Conservation (phyloP, 1,140 invertebrate species). For the Drosophila mayri region DNA sequence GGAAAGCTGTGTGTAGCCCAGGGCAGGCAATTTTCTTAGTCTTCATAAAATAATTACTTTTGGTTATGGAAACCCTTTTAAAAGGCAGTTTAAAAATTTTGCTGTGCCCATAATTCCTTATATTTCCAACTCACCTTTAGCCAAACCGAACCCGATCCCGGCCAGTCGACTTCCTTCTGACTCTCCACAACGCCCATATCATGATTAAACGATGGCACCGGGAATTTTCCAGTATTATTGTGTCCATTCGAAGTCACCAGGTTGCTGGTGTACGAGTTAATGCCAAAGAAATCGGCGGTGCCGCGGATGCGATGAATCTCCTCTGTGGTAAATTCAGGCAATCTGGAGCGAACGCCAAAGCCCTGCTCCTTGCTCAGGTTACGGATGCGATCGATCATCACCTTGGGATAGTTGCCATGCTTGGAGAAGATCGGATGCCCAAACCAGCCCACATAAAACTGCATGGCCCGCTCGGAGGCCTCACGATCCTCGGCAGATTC, state of each 20-base stretch:
- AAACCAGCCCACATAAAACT: conserved; percentile 87
- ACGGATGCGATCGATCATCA: conserved; percentile 87
- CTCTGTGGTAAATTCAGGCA: conserved; percentile 87
- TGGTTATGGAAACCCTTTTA: conserved; percentile 2
- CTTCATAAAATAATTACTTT: conserved; percentile 27
- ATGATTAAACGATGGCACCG: conserved; percentile 85
- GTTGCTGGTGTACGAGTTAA: conserved; percentile 87
- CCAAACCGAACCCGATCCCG: conserved; percentile 85
- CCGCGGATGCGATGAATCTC: conserved; percentile 87
- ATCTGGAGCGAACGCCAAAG: conserved; percentile 85
- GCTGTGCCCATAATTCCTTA: background rate
- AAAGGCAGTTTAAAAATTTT: fast-evolving
- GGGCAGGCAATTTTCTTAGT: conserved; percentile 1
- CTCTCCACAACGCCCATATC: conserved; percentile 85
- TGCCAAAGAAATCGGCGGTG: conserved; percentile 87
- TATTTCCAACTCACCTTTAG: conserved; percentile 85
- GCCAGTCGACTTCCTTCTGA: conserved; percentile 85
- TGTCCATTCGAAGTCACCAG: conserved; percentile 83
- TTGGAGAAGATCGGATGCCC: conserved; percentile 88
- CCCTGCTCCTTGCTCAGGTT: conserved; percentile 87
- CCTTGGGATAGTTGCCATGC: conserved; percentile 88
- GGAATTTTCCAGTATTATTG: conserved; percentile 84
- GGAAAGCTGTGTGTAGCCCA: background rate
- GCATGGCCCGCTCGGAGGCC: conserved; percentile 86
- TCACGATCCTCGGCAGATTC: conserved; percentile 85